A percentile compares a stretch with the other conserved stretches of the same genome.
These are phyloP conservation scores for Nycticebus coucang DNA, from an alignment of 2,113 vertebrate genomes.

Conservation along the genomic window DNA sequence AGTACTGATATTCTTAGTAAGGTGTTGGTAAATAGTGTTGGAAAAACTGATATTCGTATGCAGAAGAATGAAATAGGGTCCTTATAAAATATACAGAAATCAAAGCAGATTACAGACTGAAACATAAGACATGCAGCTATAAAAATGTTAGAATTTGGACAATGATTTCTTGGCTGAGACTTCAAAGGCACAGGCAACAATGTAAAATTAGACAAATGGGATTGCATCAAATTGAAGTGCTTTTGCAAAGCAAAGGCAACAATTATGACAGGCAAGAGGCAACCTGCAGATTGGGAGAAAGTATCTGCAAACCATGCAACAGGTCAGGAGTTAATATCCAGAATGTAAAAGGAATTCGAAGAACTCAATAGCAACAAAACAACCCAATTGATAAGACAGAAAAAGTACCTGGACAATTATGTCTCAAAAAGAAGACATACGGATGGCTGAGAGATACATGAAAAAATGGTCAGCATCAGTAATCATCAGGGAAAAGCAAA, in stretches of 20 bases:
- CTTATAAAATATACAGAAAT: not conserved
- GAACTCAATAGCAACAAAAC: not conserved
- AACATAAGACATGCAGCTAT: not conserved
- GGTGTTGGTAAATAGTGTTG: not conserved
- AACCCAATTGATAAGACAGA: not conserved
- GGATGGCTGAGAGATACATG: not conserved
- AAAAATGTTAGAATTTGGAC: not conserved
- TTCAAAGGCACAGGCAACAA: not conserved
- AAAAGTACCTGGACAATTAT: not conserved
- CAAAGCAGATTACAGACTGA: not conserved
- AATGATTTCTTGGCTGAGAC: not conserved
- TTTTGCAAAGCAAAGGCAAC: not conserved
- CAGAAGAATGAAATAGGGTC: not conserved
- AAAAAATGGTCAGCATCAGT: not conserved
- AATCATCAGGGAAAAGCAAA: not conserved
- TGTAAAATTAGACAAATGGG: not conserved
- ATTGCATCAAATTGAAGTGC: not conserved
- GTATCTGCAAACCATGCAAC: not conserved
- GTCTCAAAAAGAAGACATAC: not conserved
- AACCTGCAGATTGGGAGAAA: not conserved
- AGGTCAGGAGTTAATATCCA: not conserved
- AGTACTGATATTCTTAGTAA: not conserved
- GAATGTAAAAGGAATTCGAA: not conserved
- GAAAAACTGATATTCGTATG: not conserved
- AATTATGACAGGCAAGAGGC: not conserved